These are phyloP conservation scores for Entomobrya proxima DNA, from an alignment of 2,888 invertebrate genomes.

Conservation along the genomic window DNA sequence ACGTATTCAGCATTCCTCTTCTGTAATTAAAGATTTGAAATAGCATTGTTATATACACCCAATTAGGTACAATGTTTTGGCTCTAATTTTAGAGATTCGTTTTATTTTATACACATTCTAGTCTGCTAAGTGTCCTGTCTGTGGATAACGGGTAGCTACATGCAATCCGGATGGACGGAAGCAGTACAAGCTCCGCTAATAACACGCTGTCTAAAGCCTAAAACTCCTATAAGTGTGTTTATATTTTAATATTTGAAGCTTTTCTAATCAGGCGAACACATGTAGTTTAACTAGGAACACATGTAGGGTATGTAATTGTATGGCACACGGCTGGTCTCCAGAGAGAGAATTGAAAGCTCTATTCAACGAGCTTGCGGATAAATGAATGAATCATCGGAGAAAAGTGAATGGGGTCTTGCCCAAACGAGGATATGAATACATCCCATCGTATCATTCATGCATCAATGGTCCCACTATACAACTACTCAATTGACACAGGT, in stretches of 20 bases:
- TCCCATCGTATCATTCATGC: conserved; percentile 55
- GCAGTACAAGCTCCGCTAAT: too few relatives aligned
- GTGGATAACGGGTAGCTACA: too few relatives aligned
- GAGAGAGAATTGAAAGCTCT: conserved; percentile 41
- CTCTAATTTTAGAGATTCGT: too few relatives aligned
- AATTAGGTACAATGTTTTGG: too few relatives aligned
- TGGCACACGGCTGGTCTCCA: conserved; percentile 7
- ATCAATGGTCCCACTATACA: conserved; percentile 41
- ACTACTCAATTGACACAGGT: background rate
- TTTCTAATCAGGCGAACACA: conserved; percentile 29
- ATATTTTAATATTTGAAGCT: conserved; percentile 29
- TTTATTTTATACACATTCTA: too few relatives aligned
- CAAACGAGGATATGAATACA: conserved; percentile 59
- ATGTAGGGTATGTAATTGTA: background rate
- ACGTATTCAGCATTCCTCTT: too few relatives aligned
- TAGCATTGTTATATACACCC: too few relatives aligned
- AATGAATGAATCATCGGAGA: conserved; percentile 61
- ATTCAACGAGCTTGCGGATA: conserved; percentile 51
- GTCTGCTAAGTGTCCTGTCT: too few relatives aligned
- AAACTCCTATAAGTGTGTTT: too few relatives aligned
- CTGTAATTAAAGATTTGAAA: too few relatives aligned
- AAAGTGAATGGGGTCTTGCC: conserved; percentile 52
- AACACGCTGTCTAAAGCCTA: too few relatives aligned
- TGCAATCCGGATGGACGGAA: too few relatives aligned
- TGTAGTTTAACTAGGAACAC: background rate